These are phyloP conservation scores for Patagioenas fasciata DNA, from an alignment of 2,113 vertebrate species.

Conservation along the genomic window DNA sequence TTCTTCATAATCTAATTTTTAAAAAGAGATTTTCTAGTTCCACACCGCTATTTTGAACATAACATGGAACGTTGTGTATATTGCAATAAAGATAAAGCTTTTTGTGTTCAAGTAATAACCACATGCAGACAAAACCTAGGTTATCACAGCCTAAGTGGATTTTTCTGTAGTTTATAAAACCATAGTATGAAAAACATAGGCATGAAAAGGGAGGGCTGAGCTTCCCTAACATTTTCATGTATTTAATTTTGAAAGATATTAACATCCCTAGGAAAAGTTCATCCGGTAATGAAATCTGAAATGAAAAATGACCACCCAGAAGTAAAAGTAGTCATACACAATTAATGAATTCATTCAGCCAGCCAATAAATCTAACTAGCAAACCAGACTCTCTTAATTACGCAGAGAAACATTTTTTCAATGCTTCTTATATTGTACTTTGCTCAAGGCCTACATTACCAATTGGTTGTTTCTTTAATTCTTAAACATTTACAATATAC, in stretches of 20 bases:
- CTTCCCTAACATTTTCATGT: not conserved
- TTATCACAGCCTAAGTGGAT: not conserved
- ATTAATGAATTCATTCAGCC: constrained; percentile 57
- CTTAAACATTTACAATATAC: constrained; percentile 20
- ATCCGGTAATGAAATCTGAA: constrained; percentile 38
- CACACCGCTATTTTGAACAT: not conserved
- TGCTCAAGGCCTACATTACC: constrained; percentile 38
- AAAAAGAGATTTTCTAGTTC: not conserved
- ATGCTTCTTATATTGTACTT: constrained; percentile 24
- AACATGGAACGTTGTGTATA: accelerated
- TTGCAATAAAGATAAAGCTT: not conserved
- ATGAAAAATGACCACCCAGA: constrained; percentile 55
- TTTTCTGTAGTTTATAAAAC: not conserved
- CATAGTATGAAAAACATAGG: not conserved
- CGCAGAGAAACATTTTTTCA: constrained; percentile 14
- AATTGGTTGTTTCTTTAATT: constrained; percentile 44
- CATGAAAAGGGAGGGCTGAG: not conserved
- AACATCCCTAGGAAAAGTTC: constrained; percentile 38
- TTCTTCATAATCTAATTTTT: not conserved
- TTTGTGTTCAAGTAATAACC: not conserved
- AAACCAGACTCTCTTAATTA: constrained; percentile 34
- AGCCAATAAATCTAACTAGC: constrained; percentile 57
- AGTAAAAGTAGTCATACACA: constrained; percentile 60
- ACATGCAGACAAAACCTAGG: not conserved
- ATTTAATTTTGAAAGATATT: constrained; percentile 40